These are phyloP conservation scores for Thalassaphorura encarpata DNA, from an alignment of 1,140 invertebrate species.

Conservation along the genomic window DNA sequence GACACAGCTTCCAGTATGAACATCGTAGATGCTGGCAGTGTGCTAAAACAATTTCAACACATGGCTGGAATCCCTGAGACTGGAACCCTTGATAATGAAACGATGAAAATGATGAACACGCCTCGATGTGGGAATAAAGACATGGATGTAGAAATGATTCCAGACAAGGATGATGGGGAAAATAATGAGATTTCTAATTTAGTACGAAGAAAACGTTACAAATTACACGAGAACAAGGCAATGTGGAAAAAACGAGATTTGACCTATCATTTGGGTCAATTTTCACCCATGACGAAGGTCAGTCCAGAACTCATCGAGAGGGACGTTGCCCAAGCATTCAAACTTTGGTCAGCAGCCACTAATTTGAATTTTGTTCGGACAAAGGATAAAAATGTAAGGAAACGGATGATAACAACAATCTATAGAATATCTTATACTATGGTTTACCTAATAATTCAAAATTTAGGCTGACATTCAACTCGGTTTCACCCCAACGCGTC, in stretches of 20 bases:
- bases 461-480: constrained; percentile 7
- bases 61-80: constrained; percentile 2
- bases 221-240: background rate
- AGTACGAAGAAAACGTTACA: constrained; percentile 1
- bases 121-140: constrained; percentile 4
- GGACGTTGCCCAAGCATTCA: constrained; percentile 5
- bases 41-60: background rate
- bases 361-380: constrained; percentile 2
- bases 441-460: too few relatives aligned
- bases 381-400: background rate
- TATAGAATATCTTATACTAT: too few relatives aligned
- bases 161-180: background rate
- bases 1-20: constrained; percentile 3
- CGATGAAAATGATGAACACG: constrained; percentile 2
- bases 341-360: constrained; percentile 1
- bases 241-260: constrained; percentile 5
- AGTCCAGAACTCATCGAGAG: background rate
- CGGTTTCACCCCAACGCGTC: background rate
- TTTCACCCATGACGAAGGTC: background rate
- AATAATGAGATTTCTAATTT: background rate
- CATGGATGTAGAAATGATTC: constrained; percentile 4
- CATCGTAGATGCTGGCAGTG: background rate
- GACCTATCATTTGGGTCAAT: background rate
- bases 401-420: too few relatives aligned
- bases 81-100: background rate